Percentiles rank a stretch among this genome's conserved stretches.
Evolutionary conservation across 2,113 vertebrate genomes (phyloP).

Genomic region (Apistogramma diplotaenia): DNA sequence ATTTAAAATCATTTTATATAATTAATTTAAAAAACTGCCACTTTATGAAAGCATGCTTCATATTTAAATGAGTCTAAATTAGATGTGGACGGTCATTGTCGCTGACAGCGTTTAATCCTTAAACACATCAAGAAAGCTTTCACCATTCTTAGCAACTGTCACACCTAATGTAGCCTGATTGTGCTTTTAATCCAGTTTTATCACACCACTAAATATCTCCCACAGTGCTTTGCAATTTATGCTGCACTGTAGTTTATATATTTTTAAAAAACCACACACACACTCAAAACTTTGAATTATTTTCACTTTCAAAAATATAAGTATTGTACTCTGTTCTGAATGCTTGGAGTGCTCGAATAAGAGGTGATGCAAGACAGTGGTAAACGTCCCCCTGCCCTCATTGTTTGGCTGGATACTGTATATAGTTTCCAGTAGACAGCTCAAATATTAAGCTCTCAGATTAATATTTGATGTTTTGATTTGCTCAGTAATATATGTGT

Average conservation of each 20-base stretch:
- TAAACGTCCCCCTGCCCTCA: neutral
- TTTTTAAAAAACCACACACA: too few species aligned
- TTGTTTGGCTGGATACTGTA: neutral
- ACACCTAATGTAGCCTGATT: neutral
- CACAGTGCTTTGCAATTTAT: neutral
- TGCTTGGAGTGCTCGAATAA: neutral
- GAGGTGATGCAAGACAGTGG: neutral
- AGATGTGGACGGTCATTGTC: slow-evolving; percentile 14
- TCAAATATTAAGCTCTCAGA: neutral
- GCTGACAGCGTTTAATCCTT: slow-evolving; percentile 18
- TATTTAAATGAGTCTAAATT: slow-evolving; percentile 38
- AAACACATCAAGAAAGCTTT: slow-evolving; percentile 19
- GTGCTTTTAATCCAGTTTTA: neutral
- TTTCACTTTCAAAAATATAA: neutral
- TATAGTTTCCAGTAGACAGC: neutral
- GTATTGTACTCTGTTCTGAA: neutral
- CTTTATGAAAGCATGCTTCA: slow-evolving; percentile 12
- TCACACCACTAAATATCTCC: neutral
- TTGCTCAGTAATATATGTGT: neutral
- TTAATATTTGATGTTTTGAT: neutral
- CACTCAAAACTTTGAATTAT: too few species aligned
- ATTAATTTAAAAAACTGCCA: slow-evolving; percentile 43
- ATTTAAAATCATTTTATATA: neutral
- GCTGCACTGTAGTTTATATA: neutral
- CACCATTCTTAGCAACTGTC: neutral